Conservation (phyloP, 2,113 vertebrate genomes). For the Lycaon pictus region DNA sequence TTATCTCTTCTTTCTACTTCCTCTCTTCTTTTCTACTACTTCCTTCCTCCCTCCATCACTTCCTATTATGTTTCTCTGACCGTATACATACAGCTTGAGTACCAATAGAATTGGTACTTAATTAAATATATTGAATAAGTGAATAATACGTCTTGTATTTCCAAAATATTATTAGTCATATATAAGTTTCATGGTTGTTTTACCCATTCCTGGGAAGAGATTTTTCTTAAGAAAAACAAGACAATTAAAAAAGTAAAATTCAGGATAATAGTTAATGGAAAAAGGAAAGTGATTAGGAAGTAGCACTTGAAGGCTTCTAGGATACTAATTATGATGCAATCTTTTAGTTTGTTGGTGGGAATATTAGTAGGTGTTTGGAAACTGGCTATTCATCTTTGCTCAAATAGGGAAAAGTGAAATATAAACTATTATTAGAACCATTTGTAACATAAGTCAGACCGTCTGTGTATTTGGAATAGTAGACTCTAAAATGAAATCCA, state of each 20-base stretch:
- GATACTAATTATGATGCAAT: neutral
- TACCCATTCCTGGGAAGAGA: neutral
- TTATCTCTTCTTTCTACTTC: neutral
- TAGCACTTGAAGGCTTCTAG: neutral
- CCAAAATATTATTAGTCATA: neutral
- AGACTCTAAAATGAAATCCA: neutral
- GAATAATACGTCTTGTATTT: slow-evolving; percentile 16
- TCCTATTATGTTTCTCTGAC: neutral
- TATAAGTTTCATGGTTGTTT: neutral
- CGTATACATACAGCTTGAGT: no score
- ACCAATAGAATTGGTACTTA: neutral
- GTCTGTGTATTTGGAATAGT: neutral
- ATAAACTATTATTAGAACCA: neutral
- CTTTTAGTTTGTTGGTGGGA: neutral
- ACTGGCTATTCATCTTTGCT: neutral
- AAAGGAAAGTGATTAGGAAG: neutral
- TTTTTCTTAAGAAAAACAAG: slow-evolving; percentile 4
- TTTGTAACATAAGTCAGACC: neutral
- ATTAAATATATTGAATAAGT: slow-evolving; percentile 7
- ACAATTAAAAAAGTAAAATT: neutral
- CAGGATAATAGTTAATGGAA: neutral
- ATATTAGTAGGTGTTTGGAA: neutral
- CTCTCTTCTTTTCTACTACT: neutral
- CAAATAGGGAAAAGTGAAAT: neutral
- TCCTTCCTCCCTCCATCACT: neutral